Evolutionary conservation across 1,140 invertebrate genomes (phyloP), one percentile per base, ranked within the genome.

Genomic region (Dufourea novaeangliae): DNA sequence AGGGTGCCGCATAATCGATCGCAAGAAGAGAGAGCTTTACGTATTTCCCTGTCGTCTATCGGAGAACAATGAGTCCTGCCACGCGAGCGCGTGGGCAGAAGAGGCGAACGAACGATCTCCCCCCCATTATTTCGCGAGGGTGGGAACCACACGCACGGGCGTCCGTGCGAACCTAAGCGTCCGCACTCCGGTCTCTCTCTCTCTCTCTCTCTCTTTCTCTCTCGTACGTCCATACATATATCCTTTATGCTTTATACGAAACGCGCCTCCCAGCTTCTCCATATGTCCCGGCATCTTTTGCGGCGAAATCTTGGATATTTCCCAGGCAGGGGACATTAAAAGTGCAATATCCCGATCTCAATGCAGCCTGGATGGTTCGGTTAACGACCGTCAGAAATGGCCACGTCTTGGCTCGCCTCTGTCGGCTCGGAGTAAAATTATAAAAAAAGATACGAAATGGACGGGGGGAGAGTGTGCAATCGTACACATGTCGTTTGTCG

Each of bases 311-410:
- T 90, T 90, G 88, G 87, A 90, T 64, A 64, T 78, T 59, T 82
- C 77, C 86, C 87, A 89, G 86, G 32, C 61, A 84, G 54, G 69
- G 63, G 75, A 84, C 84, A 86, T 89, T 87, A 87, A 89, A 86
- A 86, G 84, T 85, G 85, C 86, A 88, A 90, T 88, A 90, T 84
- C 84, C 84, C 79, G 80, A 82, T 85, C 77, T 70, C 70, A 61
- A 87, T 86, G 74, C 78, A 69, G 52, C 77, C 72, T 68, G 20
- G 57, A 25, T 76, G 70, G 79, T 79, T 80, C 87, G 88, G 71
- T 85, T 88, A 89, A 88, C 81, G 88, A 83, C 83, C 84, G 81
- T 86, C 83, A 84, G 78, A 79, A 85, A 88, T 87, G 80, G 72
- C 59, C 67, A 56, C 74, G 78, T 86, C 73, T 88, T 85, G 86